A percentile compares a stretch with the other conserved stretches of the same genome.
Conservation (phyloP, 1,140 invertebrate species). For the Linepithema humile region DNA sequence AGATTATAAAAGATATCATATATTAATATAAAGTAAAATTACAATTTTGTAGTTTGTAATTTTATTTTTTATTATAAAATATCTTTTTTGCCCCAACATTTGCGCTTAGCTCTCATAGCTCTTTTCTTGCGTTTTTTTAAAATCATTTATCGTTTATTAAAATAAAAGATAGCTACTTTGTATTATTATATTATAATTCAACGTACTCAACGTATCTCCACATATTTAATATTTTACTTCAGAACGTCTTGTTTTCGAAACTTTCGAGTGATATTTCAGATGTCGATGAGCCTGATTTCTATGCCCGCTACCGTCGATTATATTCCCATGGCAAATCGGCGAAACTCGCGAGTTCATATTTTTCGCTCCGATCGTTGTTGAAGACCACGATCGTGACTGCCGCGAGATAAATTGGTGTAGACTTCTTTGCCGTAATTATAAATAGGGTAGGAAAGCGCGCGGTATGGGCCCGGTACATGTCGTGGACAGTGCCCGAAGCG, state of each 20-base stretch:
- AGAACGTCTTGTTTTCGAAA: neutral
- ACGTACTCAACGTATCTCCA: neutral
- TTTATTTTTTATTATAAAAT: too few relatives aligned
- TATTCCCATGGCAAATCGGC: conserved; percentile 2
- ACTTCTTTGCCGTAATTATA: conserved; percentile 51
- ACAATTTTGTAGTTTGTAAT: too few relatives aligned
- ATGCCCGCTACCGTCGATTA: neutral
- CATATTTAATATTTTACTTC: neutral
- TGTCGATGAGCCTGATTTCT: neutral
- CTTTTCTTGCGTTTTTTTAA: too few relatives aligned
- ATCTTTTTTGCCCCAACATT: too few relatives aligned
- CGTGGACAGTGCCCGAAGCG: conserved; percentile 66
- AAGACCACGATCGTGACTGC: conserved; percentile 39
- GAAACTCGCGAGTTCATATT: neutral
- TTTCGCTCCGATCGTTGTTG: conserved; percentile 40
- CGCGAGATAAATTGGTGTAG: conserved; percentile 48
- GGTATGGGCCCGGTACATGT: conserved; percentile 15
- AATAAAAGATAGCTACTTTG: neutral
- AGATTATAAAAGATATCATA: too few relatives aligned
- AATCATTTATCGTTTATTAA: neutral
- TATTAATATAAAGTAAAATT: too few relatives aligned
- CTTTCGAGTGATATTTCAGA: neutral
- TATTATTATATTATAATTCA: neutral
- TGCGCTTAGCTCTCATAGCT: too few relatives aligned
- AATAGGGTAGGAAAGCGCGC: conserved; percentile 40